phyloP scores from a whole-genome alignment of 2,888 invertebrate genomes.

The Synanthedon andrenaeformis region DNA sequence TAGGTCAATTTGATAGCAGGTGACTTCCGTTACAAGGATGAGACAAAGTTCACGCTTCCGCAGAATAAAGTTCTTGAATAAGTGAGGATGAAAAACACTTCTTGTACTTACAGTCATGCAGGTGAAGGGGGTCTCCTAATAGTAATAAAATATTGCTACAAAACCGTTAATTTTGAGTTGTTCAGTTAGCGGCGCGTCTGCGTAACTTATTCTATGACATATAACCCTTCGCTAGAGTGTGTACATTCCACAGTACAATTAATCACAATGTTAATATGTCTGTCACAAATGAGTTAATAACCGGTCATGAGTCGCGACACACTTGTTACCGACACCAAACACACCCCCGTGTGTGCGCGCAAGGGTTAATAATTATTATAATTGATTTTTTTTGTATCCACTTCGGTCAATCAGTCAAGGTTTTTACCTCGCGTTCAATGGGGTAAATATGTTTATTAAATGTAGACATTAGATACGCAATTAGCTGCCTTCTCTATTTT shows the following conservation, averaged over 20 bases:
- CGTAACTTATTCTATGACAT: too few relatives aligned
- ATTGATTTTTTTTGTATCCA: conserved; percentile 14
- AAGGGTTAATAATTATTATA: conserved; percentile 12
- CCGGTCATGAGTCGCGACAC: conserved; percentile 8
- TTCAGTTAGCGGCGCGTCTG: too few relatives aligned
- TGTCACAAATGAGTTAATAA: conserved; percentile 13
- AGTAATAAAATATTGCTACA: too few relatives aligned
- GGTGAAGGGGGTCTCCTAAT: too few relatives aligned
- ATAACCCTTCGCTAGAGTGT: conserved; percentile 12
- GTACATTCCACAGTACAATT: conserved; percentile 8
- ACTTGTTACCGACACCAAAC: conserved; percentile 2
- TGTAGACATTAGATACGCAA: not conserved
- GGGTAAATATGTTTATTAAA: conserved; percentile 4
- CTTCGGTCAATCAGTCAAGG: conserved; percentile 11
- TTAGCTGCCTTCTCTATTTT: too few relatives aligned
- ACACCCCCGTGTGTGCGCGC: not conserved
- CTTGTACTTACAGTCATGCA: too few relatives aligned
- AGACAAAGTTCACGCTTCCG: too few relatives aligned
- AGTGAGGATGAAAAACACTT: too few relatives aligned
- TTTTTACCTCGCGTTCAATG: conserved; percentile 5
- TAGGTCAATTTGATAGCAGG: too few relatives aligned
- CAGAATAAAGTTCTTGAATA: too few relatives aligned
- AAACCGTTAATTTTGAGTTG: too few relatives aligned
- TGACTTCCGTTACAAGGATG: too few relatives aligned
- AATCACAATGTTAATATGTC: conserved; percentile 15